A percentile compares a stretch with the other conserved stretches of the same genome.
Conservation (phyloP, 1,140 invertebrate species). For the Yoshiicerus persimilis region DNA sequence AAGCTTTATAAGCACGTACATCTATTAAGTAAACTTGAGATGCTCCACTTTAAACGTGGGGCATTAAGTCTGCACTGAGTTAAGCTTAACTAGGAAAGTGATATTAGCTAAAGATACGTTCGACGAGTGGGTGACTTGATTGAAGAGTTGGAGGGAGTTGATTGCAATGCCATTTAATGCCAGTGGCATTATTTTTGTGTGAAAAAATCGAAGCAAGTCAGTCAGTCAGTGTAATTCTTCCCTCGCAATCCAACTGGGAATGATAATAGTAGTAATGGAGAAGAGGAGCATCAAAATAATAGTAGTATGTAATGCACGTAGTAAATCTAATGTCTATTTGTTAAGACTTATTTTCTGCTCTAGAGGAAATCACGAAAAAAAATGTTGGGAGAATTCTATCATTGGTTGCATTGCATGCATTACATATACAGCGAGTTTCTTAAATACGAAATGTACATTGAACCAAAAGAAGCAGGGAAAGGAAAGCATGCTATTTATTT, state of each 20-base stretch:
- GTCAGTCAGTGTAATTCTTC: conserved; percentile 1
- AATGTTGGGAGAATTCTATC: neutral
- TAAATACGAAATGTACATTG: neutral
- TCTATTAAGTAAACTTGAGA: neutral
- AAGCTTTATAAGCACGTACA: neutral
- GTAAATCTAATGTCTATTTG: conserved; percentile 1
- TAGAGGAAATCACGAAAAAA: neutral
- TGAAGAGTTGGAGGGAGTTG: neutral
- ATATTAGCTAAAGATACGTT: neutral
- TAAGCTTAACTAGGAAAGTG: neutral
- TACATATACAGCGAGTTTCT: neutral
- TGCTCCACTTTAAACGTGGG: neutral
- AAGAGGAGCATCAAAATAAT: neutral
- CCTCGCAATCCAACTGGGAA: neutral
- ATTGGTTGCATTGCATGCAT: neutral
- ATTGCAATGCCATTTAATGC: neutral
- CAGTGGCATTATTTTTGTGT: neutral
- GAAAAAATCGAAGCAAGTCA: conserved; percentile 11
- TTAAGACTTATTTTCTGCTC: neutral
- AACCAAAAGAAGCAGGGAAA: neutral
- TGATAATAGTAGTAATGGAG: neutral
- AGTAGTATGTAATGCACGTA: neutral
- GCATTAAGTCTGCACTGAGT: neutral
- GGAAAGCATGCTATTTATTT: neutral
- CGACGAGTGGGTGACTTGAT: neutral